Evolutionary conservation across 2,113 vertebrate genomes (phyloP), one percentile per base, ranked within the genome.

Genomic region (Ceyx margarethae): DNA sequence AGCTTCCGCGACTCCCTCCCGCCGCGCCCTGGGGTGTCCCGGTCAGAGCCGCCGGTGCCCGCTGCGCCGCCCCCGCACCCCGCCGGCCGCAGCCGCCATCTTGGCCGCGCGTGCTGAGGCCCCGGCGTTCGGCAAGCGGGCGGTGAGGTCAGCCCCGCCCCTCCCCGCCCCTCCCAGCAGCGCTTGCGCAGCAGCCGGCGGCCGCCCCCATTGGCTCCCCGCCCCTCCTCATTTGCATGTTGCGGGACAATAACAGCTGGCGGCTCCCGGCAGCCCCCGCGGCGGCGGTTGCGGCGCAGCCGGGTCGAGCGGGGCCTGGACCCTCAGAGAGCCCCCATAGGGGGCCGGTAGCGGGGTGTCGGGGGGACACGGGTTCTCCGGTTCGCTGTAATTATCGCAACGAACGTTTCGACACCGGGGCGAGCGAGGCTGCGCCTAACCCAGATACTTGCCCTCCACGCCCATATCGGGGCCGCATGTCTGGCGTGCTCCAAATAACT

Each of bases 51-150:
- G 29, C 83, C 69, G 78, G 72, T 35, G 75, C 76, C 31, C 81
- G 42, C 62, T 17, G 76, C 79, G 72, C 90, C 91, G 37, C 91
- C 75, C 71, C 73, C 66, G 89, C 95, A 28, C 86, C 87, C 48
- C 28, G 5, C 85, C 67, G n/a, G 78, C 85, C 90, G 83, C 85
- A 53, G 78, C 85, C 76, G 96, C 97, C 97, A 97, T 97, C 97
- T 96, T 97, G 88, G 69, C 26, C 54, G 58, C 64, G 81, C 71
- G 90, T 76, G 90, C 79, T 46, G 21, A 66, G 37, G 71, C 66
- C 74, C 89, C 43, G 58, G 57, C 73, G 11, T 45, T 56, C 40
- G 14, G 48, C 80, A 5, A 16, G n/a, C 35, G 51, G 42, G 31
- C 21, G 11, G 67, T 1, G 67, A 68, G 89, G 91, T 91, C 91